Base-by-base conservation (phyloP, 2,888 invertebrate species). In the Artemia sp. region DNA sequence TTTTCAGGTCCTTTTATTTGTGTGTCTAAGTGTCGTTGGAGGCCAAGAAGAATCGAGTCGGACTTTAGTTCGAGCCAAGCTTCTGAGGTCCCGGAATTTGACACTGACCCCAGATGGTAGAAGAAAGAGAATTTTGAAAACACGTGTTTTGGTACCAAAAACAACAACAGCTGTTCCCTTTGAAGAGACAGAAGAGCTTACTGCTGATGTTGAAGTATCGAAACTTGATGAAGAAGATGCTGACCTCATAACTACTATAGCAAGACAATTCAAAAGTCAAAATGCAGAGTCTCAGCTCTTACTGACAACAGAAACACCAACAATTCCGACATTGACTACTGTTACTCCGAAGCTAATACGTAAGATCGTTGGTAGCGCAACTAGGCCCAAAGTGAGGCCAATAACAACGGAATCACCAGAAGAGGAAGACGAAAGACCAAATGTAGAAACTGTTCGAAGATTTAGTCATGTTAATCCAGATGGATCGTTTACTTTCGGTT, bases 381-480 rank as follows among this genome's bases (percentile, higher is more conserved):
- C 38, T 38, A 58, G 64, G 12, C 64, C 64, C 14, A 58, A 58
- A 58, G 64, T 10, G 64, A 58, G 24, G 24, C n/a, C n/a, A 24
- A 24, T 58, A 19, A 19, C 70, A 9, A 66, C 70, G n/a, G 50
- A 70, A 12, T 24, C 12, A 51, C 38, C 24, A 38, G 70, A 67
- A 19, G 74, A 73, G 58, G 72, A 73, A 12, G 73, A 72, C 1
- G 71, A 71, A 38, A 73, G 72, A 69, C 71, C 70, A n/a, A 73
- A 70, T 64, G 88, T 90, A 1, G 88, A 89, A 79, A 90, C 90
- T 14, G 87, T 89, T 74, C 82, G 88, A 72, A 89, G 90, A 76
- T 90, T 89, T 78, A 89, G 88, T 76, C 88, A 89, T 80, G 83
- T 85, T 38, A 89, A 89, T 78, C 88, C 89, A 76, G 89, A 89